Conservation (phyloP, 2,888 invertebrate genomes). For the Cyaniris semiargus region DNA sequence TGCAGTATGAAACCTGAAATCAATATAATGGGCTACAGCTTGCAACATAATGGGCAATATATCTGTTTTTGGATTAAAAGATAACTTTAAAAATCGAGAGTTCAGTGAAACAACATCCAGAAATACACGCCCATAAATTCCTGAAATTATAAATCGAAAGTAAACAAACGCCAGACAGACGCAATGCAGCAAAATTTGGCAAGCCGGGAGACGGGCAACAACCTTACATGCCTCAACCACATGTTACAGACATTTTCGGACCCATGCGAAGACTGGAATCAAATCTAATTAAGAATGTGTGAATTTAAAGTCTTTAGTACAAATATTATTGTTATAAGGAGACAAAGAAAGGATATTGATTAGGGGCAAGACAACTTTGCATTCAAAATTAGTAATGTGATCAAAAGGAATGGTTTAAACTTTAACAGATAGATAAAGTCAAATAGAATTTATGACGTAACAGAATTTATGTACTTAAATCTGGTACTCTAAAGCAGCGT, state of each 20-base stretch:
- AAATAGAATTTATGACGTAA: too few relatives aligned
- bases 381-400: too few relatives aligned
- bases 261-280: background rate
- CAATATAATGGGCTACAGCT: too few relatives aligned
- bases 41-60: too few relatives aligned
- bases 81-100: background rate
- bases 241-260: background rate
- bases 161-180: slow-evolving; percentile 28
- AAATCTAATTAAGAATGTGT: background rate
- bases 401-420: too few relatives aligned
- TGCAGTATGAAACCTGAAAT: too few relatives aligned
- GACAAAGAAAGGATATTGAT: background rate
- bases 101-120: background rate
- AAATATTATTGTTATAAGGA: background rate
- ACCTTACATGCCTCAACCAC: slow-evolving; percentile 10
- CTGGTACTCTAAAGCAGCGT: too few relatives aligned
- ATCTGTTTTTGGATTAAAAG: too few relatives aligned
- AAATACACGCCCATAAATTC: background rate
- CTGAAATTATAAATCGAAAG: background rate
- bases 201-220: slow-evolving; percentile 20
- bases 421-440: too few relatives aligned
- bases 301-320: too few relatives aligned
- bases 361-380: too few relatives aligned
- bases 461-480: too few relatives aligned
- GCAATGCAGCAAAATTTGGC: slow-evolving; percentile 24